Evolutionary conservation across 2,888 invertebrate species (phyloP), one percentile per base, ranked within the genome.

Genomic region (Troides oblongomaculatus): DNA sequence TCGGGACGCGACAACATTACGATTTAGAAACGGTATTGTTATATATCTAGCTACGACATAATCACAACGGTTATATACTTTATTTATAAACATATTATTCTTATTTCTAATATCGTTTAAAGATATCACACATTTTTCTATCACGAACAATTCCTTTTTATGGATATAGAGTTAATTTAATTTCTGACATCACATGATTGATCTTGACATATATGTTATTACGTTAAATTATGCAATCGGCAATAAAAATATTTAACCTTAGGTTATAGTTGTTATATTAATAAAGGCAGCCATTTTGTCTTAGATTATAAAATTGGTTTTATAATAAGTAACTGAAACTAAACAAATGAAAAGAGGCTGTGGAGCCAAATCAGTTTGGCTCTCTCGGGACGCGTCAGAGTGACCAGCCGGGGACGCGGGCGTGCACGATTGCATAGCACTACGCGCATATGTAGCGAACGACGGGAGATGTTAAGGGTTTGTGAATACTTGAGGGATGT

Each of bases 291-390:
- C 62, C 21, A 46, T 62, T 62, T 57, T 69, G 62, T 62, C 57
- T 56, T 56, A 23, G 23, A 43, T 64, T 36, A 43, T 7, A 18
- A 23, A n/a, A 53, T 8, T 50, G 39, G 61, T 36, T 62, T 14
- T 21, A 50, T 17, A 50, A 63, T 50, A 58, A 58, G 39, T 58
- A 58, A 17, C 23, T n/a, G 83, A 83, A 80, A 87, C 84, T 81
- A 75, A 85, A 84, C 83, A 83, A 85, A 81, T 77, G 78, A 79
- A 79, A 76, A 78, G 77, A 82, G 87, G 88, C 90, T 89, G 88
- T 90, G 88, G 82, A 85, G 89, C 87, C 88, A 82, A 87, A 88
- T 85, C 88, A 85, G 88, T 88, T 80, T 78, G 76, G 84, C 83
- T 84, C 79, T 77, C 69, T 79, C 72, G 84, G 83, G 84, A 80